Percentiles rank a stretch among this genome's conserved stretches.
Conservation (phyloP, 2,888 invertebrate genomes). For the Trisateles emortualis region DNA sequence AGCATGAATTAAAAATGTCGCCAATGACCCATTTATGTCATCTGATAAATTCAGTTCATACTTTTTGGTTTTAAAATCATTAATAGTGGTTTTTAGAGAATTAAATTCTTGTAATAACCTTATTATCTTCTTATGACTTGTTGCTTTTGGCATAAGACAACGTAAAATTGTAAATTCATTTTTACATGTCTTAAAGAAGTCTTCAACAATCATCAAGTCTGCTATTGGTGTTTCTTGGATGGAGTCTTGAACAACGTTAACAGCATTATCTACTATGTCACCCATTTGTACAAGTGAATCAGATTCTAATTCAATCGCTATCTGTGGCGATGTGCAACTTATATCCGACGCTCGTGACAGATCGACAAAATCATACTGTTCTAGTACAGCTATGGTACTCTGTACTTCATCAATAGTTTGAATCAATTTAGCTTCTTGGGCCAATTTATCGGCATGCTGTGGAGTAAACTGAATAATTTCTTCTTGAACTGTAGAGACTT, state of each 20-base stretch:
- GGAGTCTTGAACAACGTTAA: conserved; percentile 64
- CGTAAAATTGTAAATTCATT: conserved; percentile 69
- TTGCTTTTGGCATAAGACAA: conserved; percentile 62
- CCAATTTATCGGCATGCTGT: conserved; percentile 51
- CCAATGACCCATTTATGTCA: conserved; percentile 57
- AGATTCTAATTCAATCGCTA: conserved; percentile 63
- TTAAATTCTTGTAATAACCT: conserved; percentile 72
- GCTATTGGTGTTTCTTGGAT: conserved; percentile 56
- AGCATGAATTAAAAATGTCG: conserved; percentile 60
- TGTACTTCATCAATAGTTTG: conserved; percentile 71
- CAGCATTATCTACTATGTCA: conserved; percentile 65
- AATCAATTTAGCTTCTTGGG: conserved; percentile 69
- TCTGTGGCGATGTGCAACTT: conserved; percentile 56
- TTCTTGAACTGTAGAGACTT: conserved; percentile 66
- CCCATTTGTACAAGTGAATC: conserved; percentile 65
- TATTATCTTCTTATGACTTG: conserved; percentile 71
- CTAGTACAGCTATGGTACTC: conserved; percentile 70
- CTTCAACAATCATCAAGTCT: conserved; percentile 67
- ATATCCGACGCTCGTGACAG: conserved; percentile 67
- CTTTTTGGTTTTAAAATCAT: conserved; percentile 60
- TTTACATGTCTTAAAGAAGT: conserved; percentile 69
- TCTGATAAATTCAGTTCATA: conserved; percentile 54
- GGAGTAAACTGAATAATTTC: conserved; percentile 68
- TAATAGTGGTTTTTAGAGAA: conserved; percentile 58
- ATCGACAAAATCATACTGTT: conserved; percentile 74